phyloP scores from a whole-genome alignment of 2,797 vertebrate genomes.

The Botia kubotai region DNA sequence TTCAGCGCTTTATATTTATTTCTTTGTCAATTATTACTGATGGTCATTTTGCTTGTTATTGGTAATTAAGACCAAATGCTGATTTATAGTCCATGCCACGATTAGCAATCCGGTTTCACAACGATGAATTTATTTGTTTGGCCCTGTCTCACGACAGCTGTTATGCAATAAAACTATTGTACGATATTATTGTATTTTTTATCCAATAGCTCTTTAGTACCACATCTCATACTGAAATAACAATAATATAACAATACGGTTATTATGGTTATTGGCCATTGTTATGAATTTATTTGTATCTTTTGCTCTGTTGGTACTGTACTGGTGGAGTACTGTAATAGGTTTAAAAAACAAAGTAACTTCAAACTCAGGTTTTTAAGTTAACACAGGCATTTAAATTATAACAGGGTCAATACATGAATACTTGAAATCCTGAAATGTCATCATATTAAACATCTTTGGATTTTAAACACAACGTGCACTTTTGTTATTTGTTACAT shows the following conservation, averaged over 20 bases:
- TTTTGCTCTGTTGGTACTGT: neutral
- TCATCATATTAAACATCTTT: neutral
- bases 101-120: neutral
- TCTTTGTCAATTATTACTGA: neutral
- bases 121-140: neutral
- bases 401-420: neutral
- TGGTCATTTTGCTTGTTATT: neutral
- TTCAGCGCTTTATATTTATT: slow-evolving; percentile 1
- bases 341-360: slow-evolving; percentile 15
- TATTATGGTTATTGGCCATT: neutral
- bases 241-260: neutral
- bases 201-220: neutral
- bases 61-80: neutral
- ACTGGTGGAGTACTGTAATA: neutral
- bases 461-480: slow-evolving; percentile 1
- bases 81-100: neutral
- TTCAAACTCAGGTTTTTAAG: slow-evolving; percentile 14
- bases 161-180: slow-evolving; percentile 7
- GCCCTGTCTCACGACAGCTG: neutral
- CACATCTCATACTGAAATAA: neutral
- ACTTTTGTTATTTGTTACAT: slow-evolving; percentile 31
- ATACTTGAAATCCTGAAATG: neutral
- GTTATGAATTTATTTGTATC: neutral
- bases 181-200: neutral
- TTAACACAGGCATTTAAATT: neutral